Percentiles rank a stretch among this genome's conserved stretches.
phyloP scores from a whole-genome alignment of 2,797 vertebrate species.

The Cuculus canorus region DNA sequence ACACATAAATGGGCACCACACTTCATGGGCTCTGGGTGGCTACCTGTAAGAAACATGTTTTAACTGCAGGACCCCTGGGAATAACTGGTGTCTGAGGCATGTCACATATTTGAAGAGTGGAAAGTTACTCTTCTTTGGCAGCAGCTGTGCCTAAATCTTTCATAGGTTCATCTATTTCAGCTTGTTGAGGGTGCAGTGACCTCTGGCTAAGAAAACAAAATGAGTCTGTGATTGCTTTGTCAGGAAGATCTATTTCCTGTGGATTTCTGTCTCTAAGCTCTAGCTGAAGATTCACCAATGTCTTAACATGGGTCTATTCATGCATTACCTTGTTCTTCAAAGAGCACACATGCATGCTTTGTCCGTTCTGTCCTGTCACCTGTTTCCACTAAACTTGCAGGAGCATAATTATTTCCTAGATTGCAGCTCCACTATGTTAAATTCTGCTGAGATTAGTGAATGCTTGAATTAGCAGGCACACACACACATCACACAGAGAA shows the following conservation, averaged over 20 bases:
- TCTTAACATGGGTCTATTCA: rapidly evolving
- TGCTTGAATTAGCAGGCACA: neutral
- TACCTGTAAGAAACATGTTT: neutral
- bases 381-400: neutral
- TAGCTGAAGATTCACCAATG: neutral
- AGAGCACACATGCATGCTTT: neutral
- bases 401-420: neutral
- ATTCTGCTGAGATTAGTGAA: neutral
- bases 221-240: neutral
- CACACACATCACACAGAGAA: rapidly evolving
- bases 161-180: neutral
- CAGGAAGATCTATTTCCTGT: neutral
- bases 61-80: neutral
- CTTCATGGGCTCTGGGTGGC: neutral
- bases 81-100: neutral
- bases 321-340: neutral
- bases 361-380: neutral
- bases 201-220: neutral
- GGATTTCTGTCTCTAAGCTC: neutral
- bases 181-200: neutral
- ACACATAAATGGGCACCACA: neutral
- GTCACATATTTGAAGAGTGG: neutral
- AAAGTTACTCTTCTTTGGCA: neutral
- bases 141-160: neutral
- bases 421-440: neutral